Percentiles rank a stretch among this genome's conserved stretches.
phyloP scores from a whole-genome alignment of 2,113 vertebrate species.

The Syrmaticus mikado region DNA sequence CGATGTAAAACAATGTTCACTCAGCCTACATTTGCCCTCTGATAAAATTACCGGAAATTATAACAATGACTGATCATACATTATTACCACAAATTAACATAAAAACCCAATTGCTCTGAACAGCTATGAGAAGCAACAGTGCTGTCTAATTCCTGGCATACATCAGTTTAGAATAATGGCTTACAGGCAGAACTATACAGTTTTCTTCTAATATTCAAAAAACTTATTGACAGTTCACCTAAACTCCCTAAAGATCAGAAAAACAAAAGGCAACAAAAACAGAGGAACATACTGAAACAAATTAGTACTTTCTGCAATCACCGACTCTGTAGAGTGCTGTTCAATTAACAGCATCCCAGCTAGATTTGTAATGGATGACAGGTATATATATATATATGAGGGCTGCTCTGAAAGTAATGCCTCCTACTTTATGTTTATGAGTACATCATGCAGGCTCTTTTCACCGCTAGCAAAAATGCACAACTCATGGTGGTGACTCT shows the following conservation, averaged over 20 bases:
- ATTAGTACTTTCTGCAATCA: neutral
- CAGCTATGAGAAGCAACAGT: conserved; percentile 1
- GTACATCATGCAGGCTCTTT: too few species aligned
- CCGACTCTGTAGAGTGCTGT: neutral
- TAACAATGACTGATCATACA: conserved; percentile 30
- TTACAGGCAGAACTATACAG: neutral
- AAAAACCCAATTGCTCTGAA: conserved; percentile 30
- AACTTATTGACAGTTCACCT: neutral
- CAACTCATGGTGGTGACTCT: too few species aligned
- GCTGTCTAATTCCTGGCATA: neutral
- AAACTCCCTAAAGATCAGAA: neutral
- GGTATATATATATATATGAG: too few species aligned
- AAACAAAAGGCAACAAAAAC: neutral
- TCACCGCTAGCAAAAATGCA: too few species aligned
- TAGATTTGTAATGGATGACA: neutral
- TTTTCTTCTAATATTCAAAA: neutral
- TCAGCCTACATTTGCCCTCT: conserved; percentile 21
- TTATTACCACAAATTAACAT: conserved; percentile 20
- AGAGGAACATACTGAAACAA: neutral
- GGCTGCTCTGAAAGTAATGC: neutral
- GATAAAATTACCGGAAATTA: conserved; percentile 41
- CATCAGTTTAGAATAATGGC: neutral
- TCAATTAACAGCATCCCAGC: neutral
- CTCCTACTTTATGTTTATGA: too few species aligned
- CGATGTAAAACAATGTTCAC: neutral